Evolutionary conservation across 2,888 invertebrate species (phyloP), one percentile per base, ranked within the genome.

Genomic region (Thyatira batis): DNA sequence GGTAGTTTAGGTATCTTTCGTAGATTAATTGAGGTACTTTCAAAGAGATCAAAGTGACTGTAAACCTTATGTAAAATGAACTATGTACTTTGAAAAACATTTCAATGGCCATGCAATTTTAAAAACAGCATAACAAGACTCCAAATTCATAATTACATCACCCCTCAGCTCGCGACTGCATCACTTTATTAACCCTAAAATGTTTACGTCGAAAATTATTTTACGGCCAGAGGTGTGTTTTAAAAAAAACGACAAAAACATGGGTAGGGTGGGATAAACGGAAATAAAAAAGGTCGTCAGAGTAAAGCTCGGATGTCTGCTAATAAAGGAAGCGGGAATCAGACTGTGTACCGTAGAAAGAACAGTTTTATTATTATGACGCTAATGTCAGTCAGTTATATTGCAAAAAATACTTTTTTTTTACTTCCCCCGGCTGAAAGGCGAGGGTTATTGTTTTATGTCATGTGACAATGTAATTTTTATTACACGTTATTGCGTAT

Each of bases 281-380:
- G 81, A 85, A 86, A 88, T 88, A 89, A 90, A 89, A 88, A 85
- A 82, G n/a, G 84, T 82, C 89, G 83, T 86, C 85, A 73, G 68
- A 73, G 77, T 81, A 84, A 88, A 87, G 74, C 85, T 79, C 48
- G 48, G 57, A 59, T 81, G 82, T 73, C 69, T 76, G 73, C 82
- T 88, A 88, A 88, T 89, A 89, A 89, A 87, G 84, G 82, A 81
- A 81, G 74, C 72, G 73, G 66, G 80, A 82, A 85, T 85, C 84
- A 79, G 70, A 71, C 69, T 69, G 78, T 65, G 80, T 75, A 67
- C 71, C 69, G 75, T 73, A 78, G 69, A 76, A 73, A 74, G 73
- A 80, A 74, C 76, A 77, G 69, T 81, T 87, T 87, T 88, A 88
- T 87, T 87, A 87, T 85, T 83, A 87, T 79, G 82, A 76, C 73